Conservation (phyloP, 2,113 vertebrate species). For the Nanorana parkeri region DNA sequence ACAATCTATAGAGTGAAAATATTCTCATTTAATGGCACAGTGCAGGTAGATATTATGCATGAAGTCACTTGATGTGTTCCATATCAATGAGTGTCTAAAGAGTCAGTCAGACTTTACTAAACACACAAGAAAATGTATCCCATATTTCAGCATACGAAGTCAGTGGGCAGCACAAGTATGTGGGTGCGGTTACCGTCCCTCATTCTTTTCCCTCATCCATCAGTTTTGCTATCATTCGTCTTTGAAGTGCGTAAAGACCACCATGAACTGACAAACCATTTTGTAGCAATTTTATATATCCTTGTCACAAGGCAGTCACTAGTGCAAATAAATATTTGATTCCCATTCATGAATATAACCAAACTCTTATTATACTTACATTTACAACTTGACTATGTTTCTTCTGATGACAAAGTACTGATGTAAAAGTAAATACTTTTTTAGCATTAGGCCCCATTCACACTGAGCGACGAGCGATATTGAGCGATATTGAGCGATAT, state of each 20-base stretch:
- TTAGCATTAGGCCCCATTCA: too few species aligned
- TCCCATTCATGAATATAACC: not conserved
- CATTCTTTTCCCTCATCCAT: constrained; percentile 39
- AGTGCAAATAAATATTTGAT: constrained; percentile 4
- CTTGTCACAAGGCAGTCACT: not conserved
- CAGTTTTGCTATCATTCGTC: constrained; percentile 34
- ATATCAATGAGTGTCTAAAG: constrained; percentile 54
- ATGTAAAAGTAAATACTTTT: too few species aligned
- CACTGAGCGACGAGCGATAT: too few species aligned
- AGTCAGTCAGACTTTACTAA: constrained; percentile 62
- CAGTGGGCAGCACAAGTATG: constrained; percentile 68
- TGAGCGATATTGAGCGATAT: too few species aligned
- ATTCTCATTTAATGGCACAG: constrained; percentile 26
- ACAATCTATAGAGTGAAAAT: constrained; percentile 20
- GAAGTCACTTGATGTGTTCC: constrained; percentile 57
- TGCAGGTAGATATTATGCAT: constrained; percentile 54
- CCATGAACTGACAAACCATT: constrained; percentile 1
- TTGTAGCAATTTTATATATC: not conserved
- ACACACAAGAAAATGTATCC: constrained; percentile 60
- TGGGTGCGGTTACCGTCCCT: constrained; percentile 62
- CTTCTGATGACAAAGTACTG: too few species aligned
- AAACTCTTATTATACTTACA: not conserved
- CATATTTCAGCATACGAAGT: constrained; percentile 62
- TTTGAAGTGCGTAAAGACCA: constrained; percentile 41
- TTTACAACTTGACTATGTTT: too few species aligned